Evolutionary conservation across 2,888 invertebrate species (phyloP).

Genomic region (Notodonta dromedarius): DNA sequence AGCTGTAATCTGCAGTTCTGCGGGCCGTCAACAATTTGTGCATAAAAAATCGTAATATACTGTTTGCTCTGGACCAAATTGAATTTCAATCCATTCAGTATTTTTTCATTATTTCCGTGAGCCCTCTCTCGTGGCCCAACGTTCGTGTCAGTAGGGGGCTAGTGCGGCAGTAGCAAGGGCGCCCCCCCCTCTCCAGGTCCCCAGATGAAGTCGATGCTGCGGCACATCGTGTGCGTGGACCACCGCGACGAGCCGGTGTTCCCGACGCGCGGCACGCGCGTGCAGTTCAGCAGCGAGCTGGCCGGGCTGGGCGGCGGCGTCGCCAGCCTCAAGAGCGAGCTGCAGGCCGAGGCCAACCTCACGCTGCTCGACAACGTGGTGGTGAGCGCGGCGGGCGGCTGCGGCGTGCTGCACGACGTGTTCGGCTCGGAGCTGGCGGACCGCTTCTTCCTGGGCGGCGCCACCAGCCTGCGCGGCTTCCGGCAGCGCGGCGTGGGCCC

Average conservation of each 20-base stretch:
- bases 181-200: slow-evolving; percentile 84
- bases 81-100: no score
- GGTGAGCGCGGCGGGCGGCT: slow-evolving; percentile 87
- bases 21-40: no score
- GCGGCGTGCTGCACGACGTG: slow-evolving; percentile 87
- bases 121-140: no score
- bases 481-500: slow-evolving; percentile 94
- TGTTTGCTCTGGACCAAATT: no score
- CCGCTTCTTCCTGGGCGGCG: slow-evolving; percentile 95
- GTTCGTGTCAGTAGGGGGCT: no score
- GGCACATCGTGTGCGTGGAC: slow-evolving; percentile 92
- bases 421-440: slow-evolving; percentile 88
- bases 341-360: slow-evolving; percentile 65
- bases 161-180: background rate
- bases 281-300: slow-evolving; percentile 91
- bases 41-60: no score
- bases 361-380: slow-evolving; percentile 60
- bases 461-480: slow-evolving; percentile 95
- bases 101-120: no score
- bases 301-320: slow-evolving; percentile 96
- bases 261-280: slow-evolving; percentile 88
- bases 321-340: slow-evolving; percentile 93
- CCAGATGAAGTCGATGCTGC: slow-evolving; percentile 93
- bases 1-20: no score
- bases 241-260: slow-evolving; percentile 92